These are phyloP conservation scores for Mola mola DNA, from an alignment of 2,113 vertebrate genomes.

Conservation along the genomic window DNA sequence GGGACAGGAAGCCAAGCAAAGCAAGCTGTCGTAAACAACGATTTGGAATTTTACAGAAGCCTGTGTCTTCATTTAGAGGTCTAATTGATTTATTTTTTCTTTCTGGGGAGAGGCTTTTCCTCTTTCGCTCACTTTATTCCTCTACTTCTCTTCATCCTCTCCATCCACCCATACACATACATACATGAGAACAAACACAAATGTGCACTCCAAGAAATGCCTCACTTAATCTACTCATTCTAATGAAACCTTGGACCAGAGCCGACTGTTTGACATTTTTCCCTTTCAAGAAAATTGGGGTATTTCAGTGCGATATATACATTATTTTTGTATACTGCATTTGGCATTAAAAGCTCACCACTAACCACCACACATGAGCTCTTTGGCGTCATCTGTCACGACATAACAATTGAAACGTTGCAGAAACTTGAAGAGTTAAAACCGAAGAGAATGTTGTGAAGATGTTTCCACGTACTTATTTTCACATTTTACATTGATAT, in stretches of 20 bases:
- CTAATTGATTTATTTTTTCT: background rate
- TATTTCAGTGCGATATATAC: constrained; percentile 4
- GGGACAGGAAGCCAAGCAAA: constrained; percentile 61
- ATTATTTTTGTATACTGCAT: constrained; percentile 11
- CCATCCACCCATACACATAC: constrained; percentile 1
- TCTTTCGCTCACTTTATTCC: background rate
- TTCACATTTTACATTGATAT: background rate
- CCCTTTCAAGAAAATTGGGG: constrained; percentile 6
- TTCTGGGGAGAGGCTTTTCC: background rate
- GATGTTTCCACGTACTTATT: background rate
- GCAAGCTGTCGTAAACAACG: constrained; percentile 32
- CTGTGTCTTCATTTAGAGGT: constrained; percentile 24
- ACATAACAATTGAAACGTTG: constrained; percentile 9
- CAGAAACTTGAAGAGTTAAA: background rate
- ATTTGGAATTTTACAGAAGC: constrained; percentile 30
- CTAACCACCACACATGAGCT: constrained; percentile 31
- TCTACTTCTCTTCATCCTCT: too few relatives aligned
- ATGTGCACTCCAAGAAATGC: constrained; percentile 10
- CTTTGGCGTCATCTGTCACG: constrained; percentile 10
- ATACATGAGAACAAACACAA: background rate
- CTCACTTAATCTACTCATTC: constrained; percentile 5
- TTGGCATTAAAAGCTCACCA: constrained; percentile 1
- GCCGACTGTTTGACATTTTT: constrained; percentile 1
- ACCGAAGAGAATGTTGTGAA: background rate
- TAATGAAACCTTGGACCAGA: constrained; percentile 11